Evolutionary conservation across 92 coral and sea anemone genomes (phyloP).

Genomic region (Anthopleura xanthogrammica): DNA sequence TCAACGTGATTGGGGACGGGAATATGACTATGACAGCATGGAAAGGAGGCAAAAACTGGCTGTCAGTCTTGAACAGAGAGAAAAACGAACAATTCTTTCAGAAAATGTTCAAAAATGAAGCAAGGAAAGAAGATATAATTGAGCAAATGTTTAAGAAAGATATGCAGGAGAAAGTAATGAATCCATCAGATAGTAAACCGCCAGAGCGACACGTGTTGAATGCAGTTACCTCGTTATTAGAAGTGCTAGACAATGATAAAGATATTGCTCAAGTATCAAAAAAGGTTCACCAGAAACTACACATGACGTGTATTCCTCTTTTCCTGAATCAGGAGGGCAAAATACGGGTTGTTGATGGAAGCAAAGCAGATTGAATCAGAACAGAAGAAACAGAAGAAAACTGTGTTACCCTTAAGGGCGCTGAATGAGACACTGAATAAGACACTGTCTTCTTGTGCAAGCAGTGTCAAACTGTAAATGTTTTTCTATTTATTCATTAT

Average conservation of each 20-base stretch:
- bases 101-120: constrained; percentile 34
- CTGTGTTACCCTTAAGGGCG: not conserved
- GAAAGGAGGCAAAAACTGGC: constrained; percentile 66
- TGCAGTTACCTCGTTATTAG: constrained; percentile 72
- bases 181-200: constrained; percentile 41
- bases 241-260: constrained; percentile 41
- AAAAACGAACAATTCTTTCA: constrained; percentile 35
- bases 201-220: constrained; percentile 74
- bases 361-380: constrained; percentile 42
- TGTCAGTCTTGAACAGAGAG: constrained; percentile 38
- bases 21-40: constrained; percentile 61
- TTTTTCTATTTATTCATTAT: no score
- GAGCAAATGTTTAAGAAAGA: constrained; percentile 71
- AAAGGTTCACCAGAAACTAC: constrained; percentile 76
- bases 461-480: no score
- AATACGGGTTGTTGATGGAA: constrained; percentile 79
- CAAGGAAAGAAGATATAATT: constrained; percentile 38
- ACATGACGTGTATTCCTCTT: constrained; percentile 78
- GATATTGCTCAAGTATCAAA: constrained; percentile 67
- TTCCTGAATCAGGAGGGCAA: constrained; percentile 69
- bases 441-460: no score
- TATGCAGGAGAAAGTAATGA: constrained; percentile 39
- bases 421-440: no score
- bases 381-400: not conserved
- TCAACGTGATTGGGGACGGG: constrained; percentile 78